phyloP scores from a whole-genome alignment of 2,888 invertebrate species.

The Nezara viridula region DNA sequence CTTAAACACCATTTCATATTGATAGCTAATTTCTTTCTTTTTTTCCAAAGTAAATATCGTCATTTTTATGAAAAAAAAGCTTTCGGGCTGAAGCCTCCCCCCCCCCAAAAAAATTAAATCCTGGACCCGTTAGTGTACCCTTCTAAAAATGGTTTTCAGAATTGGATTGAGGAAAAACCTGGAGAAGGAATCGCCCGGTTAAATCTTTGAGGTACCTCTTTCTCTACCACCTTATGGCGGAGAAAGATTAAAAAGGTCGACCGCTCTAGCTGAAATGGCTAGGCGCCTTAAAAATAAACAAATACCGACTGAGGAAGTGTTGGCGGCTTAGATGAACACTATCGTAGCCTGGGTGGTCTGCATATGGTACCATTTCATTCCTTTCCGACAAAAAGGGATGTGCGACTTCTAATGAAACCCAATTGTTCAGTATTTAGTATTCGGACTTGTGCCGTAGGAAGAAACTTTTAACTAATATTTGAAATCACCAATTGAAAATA shows the following conservation, averaged over 20 bases:
- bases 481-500: not conserved
- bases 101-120: no score
- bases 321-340: slow-evolving; percentile 33
- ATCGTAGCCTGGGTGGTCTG: slow-evolving; percentile 6
- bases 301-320: slow-evolving; percentile 1
- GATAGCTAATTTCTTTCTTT: no score
- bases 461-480: not conserved
- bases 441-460: not conserved
- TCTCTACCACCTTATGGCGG: not conserved
- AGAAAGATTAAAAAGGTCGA: slow-evolving; percentile 14
- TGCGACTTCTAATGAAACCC: not conserved
- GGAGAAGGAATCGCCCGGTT: no score
- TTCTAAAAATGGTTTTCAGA: no score
- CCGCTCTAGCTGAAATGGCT: slow-evolving; percentile 21
- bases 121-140: no score
- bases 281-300: slow-evolving; percentile 37
- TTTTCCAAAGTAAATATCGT: no score
- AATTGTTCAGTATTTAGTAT: not conserved
- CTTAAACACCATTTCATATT: no score
- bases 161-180: no score
- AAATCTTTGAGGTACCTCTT: no score
- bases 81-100: no score
- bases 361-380: slow-evolving; percentile 2
- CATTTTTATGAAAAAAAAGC: no score
- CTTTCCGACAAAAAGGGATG: not conserved